These are phyloP conservation scores for Glaucomys volans DNA, from an alignment of 2,113 vertebrate genomes.

Conservation along the genomic window DNA sequence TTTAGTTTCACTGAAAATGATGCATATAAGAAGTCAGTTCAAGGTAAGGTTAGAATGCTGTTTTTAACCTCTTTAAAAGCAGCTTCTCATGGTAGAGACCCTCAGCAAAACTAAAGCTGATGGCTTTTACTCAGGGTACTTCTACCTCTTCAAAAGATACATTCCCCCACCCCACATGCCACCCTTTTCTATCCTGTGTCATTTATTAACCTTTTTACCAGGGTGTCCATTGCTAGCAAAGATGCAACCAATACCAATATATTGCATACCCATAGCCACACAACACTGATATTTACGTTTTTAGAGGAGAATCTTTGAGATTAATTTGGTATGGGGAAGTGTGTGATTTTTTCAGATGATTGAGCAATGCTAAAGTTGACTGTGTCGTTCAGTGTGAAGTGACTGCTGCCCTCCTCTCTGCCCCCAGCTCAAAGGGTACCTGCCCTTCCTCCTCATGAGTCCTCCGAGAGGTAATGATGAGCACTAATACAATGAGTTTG, in stretches of 20 bases:
- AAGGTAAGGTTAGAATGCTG: background rate
- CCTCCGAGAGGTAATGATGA: background rate
- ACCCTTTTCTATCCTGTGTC: background rate
- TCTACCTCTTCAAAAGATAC: background rate
- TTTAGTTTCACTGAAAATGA: background rate
- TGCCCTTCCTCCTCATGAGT: background rate
- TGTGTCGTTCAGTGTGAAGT: background rate
- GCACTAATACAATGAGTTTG: background rate
- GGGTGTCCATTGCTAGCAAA: background rate
- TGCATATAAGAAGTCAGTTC: background rate
- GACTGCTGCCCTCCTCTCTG: background rate
- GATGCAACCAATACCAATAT: background rate
- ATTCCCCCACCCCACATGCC: background rate
- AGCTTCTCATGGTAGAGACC: background rate
- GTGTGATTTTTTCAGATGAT: background rate
- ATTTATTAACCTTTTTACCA: constrained; percentile 31
- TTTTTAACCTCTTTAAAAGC: background rate
- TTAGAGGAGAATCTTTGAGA: background rate
- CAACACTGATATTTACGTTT: background rate
- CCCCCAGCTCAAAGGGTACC: background rate
- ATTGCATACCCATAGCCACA: background rate
- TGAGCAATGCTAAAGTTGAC: background rate
- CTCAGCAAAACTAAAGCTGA: constrained; percentile 12
- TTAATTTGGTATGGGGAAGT: background rate
- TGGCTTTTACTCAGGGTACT: background rate